Base-by-base conservation (phyloP, 2,797 vertebrate species). In the Gymnodraco acuticeps region DNA sequence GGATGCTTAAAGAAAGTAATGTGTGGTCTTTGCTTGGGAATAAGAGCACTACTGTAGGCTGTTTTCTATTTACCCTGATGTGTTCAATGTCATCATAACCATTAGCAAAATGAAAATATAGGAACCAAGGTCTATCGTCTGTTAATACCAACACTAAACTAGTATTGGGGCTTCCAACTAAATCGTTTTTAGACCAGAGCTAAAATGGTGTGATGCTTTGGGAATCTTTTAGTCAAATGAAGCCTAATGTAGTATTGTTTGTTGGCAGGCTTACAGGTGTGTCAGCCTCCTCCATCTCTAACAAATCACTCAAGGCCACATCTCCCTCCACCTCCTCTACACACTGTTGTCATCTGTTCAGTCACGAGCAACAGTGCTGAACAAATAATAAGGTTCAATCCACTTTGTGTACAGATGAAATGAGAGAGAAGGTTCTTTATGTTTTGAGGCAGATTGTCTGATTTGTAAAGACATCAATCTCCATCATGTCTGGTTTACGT, bases 401-500 rank as follows among this genome's bases (percentile, higher is more conserved):
- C 52, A 19, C 58, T 64, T 58, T 59, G 74, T 63, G 33, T 70
- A 4, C 7, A 5, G 50, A 51, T 69, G 14, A 87, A 83, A 77
- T 1, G 20, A 33, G 55, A 64, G 60, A 14, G 59, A 58, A 52
- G 41, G 5, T 50, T 75, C 23, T 63, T 62, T 74, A 73, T 51
- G 53, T 64, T 80, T 83, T 63, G 54, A 60, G 75, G 87, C 75
- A 70, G 80, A 82, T 83, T 82, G 72, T 64, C 38, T 55, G 80
- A 86, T 90, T 84, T 84, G 75, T 81, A 61, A 53, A 85, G 64
- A 73, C 82, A 89, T 89, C 80, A 80, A 91, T 92, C 81, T 91
- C 80, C 12, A 81, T 90, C 83, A 87, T 19, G 86, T 87, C 85
- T 85, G 73, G 9, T 88, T 85, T 78, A 60, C 52, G 67, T 73